These are phyloP conservation scores for Spinibarbus caldwelli DNA, from an alignment of 2,797 vertebrate genomes.

Conservation along the genomic window DNA sequence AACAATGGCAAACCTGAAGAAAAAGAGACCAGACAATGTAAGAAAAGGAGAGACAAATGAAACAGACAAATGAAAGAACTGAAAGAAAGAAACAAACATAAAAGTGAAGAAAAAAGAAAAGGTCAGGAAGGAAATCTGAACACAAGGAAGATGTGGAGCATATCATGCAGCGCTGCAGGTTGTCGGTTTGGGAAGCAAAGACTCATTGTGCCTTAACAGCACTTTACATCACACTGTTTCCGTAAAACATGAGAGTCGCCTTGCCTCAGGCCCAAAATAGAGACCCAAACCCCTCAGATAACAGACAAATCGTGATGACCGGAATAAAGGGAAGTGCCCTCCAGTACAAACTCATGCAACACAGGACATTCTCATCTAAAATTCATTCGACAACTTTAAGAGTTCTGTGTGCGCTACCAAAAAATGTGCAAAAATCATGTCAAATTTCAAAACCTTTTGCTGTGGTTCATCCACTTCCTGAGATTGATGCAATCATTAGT, in stretches of 20 bases:
- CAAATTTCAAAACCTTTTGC: slow-evolving; percentile 7
- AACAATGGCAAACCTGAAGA: background rate
- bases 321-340: background rate
- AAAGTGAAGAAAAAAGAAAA: background rate
- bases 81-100: background rate
- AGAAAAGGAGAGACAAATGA: background rate
- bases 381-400: background rate
- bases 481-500: background rate
- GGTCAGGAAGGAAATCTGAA: background rate
- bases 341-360: background rate
- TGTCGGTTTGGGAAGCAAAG: background rate
- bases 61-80: background rate
- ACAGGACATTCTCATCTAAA: background rate
- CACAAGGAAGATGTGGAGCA: background rate
- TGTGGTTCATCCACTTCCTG: slow-evolving; percentile 7
- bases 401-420: background rate
- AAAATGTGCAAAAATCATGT: slow-evolving; percentile 5
- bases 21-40: background rate
- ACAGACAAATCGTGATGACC: background rate
- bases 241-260: slow-evolving; percentile 65
- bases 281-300: slow-evolving; percentile 30
- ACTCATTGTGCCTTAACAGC: slow-evolving; percentile 18
- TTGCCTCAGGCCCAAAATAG: slow-evolving; percentile 64
- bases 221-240: slow-evolving; percentile 66
- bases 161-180: background rate